Base-by-base conservation (phyloP, 2,797 vertebrate species). In the Ctenopoma multispine region DNA sequence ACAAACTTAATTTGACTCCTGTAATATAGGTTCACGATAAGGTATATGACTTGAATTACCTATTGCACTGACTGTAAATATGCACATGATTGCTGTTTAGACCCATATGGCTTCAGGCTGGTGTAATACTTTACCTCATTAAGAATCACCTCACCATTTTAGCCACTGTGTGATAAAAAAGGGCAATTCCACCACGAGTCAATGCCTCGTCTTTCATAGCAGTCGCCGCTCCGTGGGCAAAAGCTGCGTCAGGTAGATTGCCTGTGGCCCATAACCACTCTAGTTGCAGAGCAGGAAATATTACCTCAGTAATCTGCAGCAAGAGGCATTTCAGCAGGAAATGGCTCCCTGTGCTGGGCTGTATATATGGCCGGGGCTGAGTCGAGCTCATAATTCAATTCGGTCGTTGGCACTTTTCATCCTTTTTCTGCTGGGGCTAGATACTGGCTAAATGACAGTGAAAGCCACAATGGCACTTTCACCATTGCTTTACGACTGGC, bases 281-380 rank as follows among this genome's bases (percentile, higher is more conserved):
- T 63, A 67, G 83, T 86, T 87, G 81, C 81, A 81, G 81, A 57
- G 72, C 68, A 82, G 86, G 78, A 90, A 89, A 89, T 88, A 90
- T 90, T 86, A 85, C 85, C 81, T 83, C 71, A 34, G 80, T 89
- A 87, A 89, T 89, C 84, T 90, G 87, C 76, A 77, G 81, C 85
- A 86, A 82, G 86, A 89, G 87, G 82, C 86, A 80, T 87, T 90
- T 89, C 72, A 83, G 82, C 78, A 65, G 82, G 84, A 90, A 90
- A 92, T 69, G 70, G 76, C 80, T 91, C 84, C 87, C 85, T 44
- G 68, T 60, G 68, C 82, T 72, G 65, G 75, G 77, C n/a, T 76
- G 82, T 89, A 80, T 88, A 86, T 89, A 87, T 59, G 78, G 69
- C 77, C 4, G n/a, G 77, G 80, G 77, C 75, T 63, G 83, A 87